Percentiles rank a stretch among this genome's conserved stretches.
Conservation (phyloP, 2,888 invertebrate genomes). For the Drosophila kuntzei region DNA sequence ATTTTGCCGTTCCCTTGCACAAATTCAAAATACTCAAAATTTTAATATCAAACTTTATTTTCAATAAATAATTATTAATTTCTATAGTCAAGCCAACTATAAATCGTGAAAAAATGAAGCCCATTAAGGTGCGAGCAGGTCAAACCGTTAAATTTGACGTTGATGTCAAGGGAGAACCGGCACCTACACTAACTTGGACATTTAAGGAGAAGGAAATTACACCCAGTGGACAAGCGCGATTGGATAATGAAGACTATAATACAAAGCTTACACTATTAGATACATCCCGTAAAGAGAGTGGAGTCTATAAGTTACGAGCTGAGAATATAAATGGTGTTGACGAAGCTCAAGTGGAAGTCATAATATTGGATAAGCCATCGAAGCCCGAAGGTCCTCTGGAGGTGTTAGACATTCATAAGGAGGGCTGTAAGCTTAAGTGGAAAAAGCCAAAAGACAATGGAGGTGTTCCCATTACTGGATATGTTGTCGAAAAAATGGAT, state of each 20-base stretch:
- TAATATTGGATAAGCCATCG: conserved; percentile 89
- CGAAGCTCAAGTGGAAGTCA: conserved; percentile 96
- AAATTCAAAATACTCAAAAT: not conserved
- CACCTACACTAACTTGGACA: conserved; percentile 94
- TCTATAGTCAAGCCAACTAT: conserved; percentile 95
- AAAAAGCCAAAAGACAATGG: conserved; percentile 98
- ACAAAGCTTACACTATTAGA: conserved; percentile 93
- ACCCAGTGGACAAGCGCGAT: conserved; percentile 89
- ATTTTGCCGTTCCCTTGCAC: not conserved
- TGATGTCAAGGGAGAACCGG: conserved; percentile 98
- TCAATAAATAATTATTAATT: conserved; percentile 9
- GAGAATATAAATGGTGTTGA: conserved; percentile 97
- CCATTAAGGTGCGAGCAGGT: conserved; percentile 95
- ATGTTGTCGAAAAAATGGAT: conserved; percentile 98
- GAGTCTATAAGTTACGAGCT: conserved; percentile 95
- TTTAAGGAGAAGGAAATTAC: conserved; percentile 88
- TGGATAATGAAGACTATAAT: conserved; percentile 96
- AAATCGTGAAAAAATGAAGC: conserved; percentile 96
- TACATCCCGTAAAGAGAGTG: conserved; percentile 93
- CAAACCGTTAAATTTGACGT: conserved; percentile 96
- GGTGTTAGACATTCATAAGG: conserved; percentile 95
- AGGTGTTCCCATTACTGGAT: conserved; percentile 95
- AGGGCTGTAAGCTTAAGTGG: conserved; percentile 97
- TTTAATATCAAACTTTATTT: not conserved
- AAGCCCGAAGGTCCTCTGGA: conserved; percentile 94